Evolutionary conservation across 2,113 vertebrate genomes (phyloP).

Genomic region (Sorex fumeus): DNA sequence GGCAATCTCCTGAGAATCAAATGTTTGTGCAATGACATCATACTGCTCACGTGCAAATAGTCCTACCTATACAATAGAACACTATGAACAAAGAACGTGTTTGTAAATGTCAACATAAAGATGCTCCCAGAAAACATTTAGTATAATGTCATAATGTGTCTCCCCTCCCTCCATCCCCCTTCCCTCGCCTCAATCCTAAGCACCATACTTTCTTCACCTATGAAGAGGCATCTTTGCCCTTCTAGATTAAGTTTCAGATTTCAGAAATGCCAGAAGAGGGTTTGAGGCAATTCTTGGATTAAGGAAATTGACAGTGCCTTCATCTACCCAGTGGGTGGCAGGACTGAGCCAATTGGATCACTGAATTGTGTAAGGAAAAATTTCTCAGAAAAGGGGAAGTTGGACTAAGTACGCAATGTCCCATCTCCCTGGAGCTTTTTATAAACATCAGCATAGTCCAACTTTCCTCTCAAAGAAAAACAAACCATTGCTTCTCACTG

Average conservation of each 20-base stretch:
- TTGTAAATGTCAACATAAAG: background rate
- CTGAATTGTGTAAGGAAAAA: conserved; percentile 67
- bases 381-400: conserved; percentile 83
- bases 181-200: conserved; percentile 30
- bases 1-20: conserved; percentile 12
- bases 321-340: conserved; percentile 70
- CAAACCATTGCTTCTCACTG: conserved; percentile 39
- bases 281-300: conserved; percentile 6
- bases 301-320: background rate
- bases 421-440: conserved; percentile 31
- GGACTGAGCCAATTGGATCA: conserved; percentile 63
- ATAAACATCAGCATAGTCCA: conserved; percentile 69
- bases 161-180: no score
- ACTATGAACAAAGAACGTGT: conserved; percentile 22
- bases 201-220: background rate
- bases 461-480: conserved; percentile 63
- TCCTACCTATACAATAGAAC: background rate
- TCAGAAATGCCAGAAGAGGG: background rate
- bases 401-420: conserved; percentile 77
- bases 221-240: background rate
- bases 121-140: background rate
- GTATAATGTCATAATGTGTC: no score
- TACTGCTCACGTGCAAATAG: background rate
- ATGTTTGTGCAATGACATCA: background rate
- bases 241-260: background rate